Evolutionary conservation across 2,888 invertebrate species (phyloP).

Genomic region (Sinopyrophorus schimmeli): DNA sequence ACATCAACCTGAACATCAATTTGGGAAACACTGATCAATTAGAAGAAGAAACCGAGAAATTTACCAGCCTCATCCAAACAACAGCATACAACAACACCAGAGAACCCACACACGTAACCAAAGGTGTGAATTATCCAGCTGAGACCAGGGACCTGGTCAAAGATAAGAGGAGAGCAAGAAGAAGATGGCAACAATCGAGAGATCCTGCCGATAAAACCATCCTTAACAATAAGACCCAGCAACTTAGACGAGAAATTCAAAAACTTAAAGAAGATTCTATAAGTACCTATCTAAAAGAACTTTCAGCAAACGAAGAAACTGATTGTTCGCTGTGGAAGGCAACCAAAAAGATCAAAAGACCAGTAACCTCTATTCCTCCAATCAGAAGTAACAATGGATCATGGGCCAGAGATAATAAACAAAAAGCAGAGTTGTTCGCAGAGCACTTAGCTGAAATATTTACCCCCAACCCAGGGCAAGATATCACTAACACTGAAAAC

Average conservation of each 20-base stretch:
- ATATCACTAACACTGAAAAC: no score
- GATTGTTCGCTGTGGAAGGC: constrained; percentile 4
- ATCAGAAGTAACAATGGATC: constrained; percentile 23
- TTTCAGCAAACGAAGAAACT: constrained; percentile 9
- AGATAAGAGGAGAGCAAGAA: constrained; percentile 10
- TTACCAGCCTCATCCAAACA: neutral
- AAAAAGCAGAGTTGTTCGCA: constrained; percentile 35
- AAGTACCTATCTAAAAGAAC: constrained; percentile 2
- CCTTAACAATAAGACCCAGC: constrained; percentile 11
- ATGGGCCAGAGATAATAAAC: constrained; percentile 30
- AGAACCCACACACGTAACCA: neutral
- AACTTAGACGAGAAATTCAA: constrained; percentile 10
- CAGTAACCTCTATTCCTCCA: constrained; percentile 21
- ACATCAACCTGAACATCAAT: constrained; percentile 9
- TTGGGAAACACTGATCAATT: constrained; percentile 1
- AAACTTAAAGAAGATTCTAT: constrained; percentile 9
- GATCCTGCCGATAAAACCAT: constrained; percentile 6
- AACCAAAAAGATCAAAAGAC: constrained; percentile 14
- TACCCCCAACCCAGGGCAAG: constrained; percentile 6
- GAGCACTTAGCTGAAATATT: constrained; percentile 22
- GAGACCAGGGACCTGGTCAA: neutral
- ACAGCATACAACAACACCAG: constrained; percentile 3
- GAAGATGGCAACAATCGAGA: constrained; percentile 6
- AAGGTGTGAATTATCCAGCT: neutral
- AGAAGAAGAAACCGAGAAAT: neutral